Conservation (phyloP, 2,113 vertebrate genomes). For the Leucoraja erinaceus region DNA sequence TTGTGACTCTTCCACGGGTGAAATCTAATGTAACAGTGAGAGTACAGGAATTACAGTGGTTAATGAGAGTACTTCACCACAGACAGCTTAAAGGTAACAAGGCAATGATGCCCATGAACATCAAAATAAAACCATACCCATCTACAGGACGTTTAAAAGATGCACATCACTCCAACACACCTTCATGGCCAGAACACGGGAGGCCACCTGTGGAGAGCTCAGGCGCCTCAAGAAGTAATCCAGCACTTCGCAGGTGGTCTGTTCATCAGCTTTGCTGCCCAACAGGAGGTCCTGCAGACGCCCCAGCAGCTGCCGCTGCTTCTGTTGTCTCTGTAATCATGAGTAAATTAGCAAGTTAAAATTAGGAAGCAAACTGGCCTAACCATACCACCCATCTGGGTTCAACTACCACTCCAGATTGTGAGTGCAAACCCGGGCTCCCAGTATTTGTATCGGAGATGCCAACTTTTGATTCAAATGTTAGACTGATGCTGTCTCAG, state of each 20-base stretch:
- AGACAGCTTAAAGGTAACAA: no score
- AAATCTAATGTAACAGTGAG: no score
- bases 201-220: conserved; percentile 90
- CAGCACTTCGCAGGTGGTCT: conserved; percentile 90
- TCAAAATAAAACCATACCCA: not conserved
- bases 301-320: conserved; percentile 86
- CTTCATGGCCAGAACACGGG: conserved; percentile 91
- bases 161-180: conserved; percentile 49
- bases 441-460: not conserved
- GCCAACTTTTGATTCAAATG: not conserved
- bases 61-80: no score
- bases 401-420: not conserved
- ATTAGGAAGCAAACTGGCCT: not conserved
- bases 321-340: conserved; percentile 77
- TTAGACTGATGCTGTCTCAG: not conserved
- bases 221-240: conserved; percentile 94
- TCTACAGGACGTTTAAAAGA: not conserved
- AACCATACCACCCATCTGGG: no score
- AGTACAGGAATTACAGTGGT: no score
- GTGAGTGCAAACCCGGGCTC: not conserved
- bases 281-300: conserved; percentile 88
- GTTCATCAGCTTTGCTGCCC: conserved; percentile 87
- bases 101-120: no score
- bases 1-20: no score
- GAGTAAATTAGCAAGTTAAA: not conserved